phyloP scores from a whole-genome alignment of 92 coral and sea anemone species.

The Parazoanthus swiftii region DNA sequence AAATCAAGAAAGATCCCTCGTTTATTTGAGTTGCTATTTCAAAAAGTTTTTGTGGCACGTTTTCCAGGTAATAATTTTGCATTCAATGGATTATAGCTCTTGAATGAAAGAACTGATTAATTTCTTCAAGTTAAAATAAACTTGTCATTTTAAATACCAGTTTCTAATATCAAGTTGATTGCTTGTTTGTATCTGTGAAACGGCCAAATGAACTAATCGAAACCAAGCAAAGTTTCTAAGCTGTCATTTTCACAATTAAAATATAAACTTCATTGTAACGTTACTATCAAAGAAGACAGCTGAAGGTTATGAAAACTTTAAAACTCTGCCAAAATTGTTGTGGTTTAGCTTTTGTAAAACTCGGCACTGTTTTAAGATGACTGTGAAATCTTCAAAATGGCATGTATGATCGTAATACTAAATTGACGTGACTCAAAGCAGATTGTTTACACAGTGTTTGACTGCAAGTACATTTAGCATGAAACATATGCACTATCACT shows the following conservation, averaged over 20 bases:
- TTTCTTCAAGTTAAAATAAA: constrained; percentile 38
- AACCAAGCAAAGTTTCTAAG: constrained; percentile 1
- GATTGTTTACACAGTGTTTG: constrained; percentile 18
- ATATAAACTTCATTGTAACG: constrained; percentile 22
- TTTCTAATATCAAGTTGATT: constrained; percentile 8
- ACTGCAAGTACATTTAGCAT: not conserved
- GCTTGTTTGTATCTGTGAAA: constrained; percentile 15
- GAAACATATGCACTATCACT: constrained; percentile 14
- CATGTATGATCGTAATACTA: not conserved
- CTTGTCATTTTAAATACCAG: constrained; percentile 20
- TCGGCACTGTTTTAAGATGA: not conserved
- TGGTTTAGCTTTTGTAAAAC: not conserved
- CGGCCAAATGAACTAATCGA: not conserved
- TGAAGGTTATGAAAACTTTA: not conserved
- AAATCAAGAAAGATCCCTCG: constrained; percentile 54
- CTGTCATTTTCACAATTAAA: constrained; percentile 13
- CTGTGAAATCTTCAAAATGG: not conserved
- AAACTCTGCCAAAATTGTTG: not conserved
- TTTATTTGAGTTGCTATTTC: constrained; percentile 27
- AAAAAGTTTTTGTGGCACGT: constrained; percentile 12
- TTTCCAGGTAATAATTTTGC: constrained; percentile 3
- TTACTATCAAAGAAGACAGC: constrained; percentile 32
- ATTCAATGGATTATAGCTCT: constrained; percentile 1
- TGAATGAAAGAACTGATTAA: constrained; percentile 14
- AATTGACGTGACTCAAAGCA: constrained; percentile 1